Evolutionary conservation across 2,797 vertebrate species (phyloP), one percentile per base, ranked within the genome.

Genomic region (Hyperoplus immaculatus): DNA sequence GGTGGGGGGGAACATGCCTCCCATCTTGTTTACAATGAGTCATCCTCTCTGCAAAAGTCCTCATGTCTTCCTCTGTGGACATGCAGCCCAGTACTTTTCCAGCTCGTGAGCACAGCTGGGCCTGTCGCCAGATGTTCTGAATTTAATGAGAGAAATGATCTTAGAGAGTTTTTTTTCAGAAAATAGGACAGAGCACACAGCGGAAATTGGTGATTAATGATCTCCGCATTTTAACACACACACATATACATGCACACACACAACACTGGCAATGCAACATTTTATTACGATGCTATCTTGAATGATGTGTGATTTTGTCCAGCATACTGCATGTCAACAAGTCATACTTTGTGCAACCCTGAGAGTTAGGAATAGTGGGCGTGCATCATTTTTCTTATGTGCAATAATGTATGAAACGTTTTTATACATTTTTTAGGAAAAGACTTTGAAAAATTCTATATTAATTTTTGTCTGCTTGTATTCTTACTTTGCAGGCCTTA

Each of bases 401-500:
- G 36, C 10, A 54, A 39, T 21, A 41, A 29, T 29, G 29, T 29
- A 42, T 66, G 1, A 13, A 21, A 15, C 36, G 29, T 29, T 29
- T 21, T 29, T 4, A 54, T 3, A 3, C 41, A 73, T 5, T 21
- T 46, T 21, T 41, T 7, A 53, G 15, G n/a, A 0, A 18, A 29
- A 47, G 1, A 56, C 15, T 53, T 4, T 58, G 16, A 63, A 47
- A 6, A 61, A 55, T 18, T 1, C 3, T 13, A n/a, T 41, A 10
- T 54, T 78, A 10, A 71, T 67, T 43, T 41, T 42, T 58, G 43
- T 69, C n/a, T 83, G 15, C 8, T 75, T 0, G 61, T 55, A 18
- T 57, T 69, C 54, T 58, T 13, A 5, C 85, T 75, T 75, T 64
- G 9, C 90, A 99, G 98, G 97, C 97, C 29, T 94, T 99, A 92